Base-by-base conservation (phyloP, 2,888 invertebrate genomes). In the Agonum fuliginosum region DNA sequence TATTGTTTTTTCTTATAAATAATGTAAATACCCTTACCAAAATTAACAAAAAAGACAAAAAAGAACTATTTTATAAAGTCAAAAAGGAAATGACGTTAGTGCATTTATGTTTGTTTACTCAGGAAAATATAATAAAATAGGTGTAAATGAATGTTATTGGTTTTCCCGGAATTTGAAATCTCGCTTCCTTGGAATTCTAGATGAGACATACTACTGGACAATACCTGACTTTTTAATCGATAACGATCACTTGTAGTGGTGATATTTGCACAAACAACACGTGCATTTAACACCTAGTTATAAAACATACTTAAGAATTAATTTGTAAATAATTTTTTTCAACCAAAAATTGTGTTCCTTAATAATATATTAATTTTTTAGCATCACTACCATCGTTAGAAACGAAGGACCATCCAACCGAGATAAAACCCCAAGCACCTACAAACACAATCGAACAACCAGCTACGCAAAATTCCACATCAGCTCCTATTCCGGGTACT, bases 401-500 rank as follows among this genome's bases (percentile, higher is more conserved):
- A 12, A 12, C 54, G 3, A 75, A 75, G 67, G 75, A 75, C 2
- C 48, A 27, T 10, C 24, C n/a, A 17, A 5, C 75, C 19, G 51
- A 75, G 14, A 10, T 20, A 46, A 70, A 43, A 70, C 27, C 43
- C 6, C 10, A 17, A 41, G 12, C 27, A 17, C 19, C 70, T n/a
- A 6, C 70, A 46, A 69, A 34, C 19, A 12, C 43, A 3, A 19
- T 51, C 17, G 71, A 58, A 62, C 41, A 51, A 70, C 22, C 78
- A 19, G 19, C 80, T 24, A 12, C 67, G 22, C 73, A 69, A 67
- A 34, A 78, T 43, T 71, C 78, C 19, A 27, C 80, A 77, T 83
- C 85, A 69, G 81, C 86, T 37, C 85, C 86, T 75, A 85, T 87
- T 51, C 84, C 86, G n/a, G 86, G 85, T 17, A 85, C 83, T 0